Percentiles rank a stretch among this genome's conserved stretches.
These are phyloP conservation scores for Steinernema carpocapsae DNA, from an alignment of 2,888 invertebrate species.

Conservation along the genomic window DNA sequence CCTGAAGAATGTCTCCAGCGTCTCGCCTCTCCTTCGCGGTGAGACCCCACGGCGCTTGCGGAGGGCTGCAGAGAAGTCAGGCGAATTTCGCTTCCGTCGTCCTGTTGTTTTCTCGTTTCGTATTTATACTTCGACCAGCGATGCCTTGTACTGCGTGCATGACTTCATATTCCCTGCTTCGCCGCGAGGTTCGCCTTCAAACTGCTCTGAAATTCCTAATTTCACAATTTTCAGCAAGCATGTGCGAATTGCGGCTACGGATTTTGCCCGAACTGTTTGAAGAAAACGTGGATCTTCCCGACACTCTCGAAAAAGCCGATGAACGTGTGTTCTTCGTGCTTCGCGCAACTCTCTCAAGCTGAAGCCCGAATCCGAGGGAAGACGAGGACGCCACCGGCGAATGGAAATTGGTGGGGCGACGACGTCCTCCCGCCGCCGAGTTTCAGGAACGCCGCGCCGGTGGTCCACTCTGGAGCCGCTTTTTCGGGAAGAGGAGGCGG, in stretches of 20 bases:
- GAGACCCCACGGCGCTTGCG: neutral
- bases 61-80: constrained; percentile 14
- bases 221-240: constrained; percentile 12
- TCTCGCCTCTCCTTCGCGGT: neutral
- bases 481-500: neutral
- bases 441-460: neutral
- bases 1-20: neutral
- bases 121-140: neutral
- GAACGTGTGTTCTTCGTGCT: neutral
- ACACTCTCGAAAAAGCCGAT: neutral
- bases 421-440: constrained; percentile 4
- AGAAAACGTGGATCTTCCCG: neutral
- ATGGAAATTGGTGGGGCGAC: constrained; percentile 21
- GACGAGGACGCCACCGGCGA: neutral
- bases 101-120: too few relatives aligned
- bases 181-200: neutral
- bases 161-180: neutral
- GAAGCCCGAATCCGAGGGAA: neutral
- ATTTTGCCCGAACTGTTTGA: constrained; percentile 3
- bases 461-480: neutral
- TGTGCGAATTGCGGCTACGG: constrained; percentile 19
- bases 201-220: too few relatives aligned
- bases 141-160: constrained; percentile 17
- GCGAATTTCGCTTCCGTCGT: neutral
- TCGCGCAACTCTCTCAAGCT: neutral